phyloP scores from a whole-genome alignment of 2,797 vertebrate species.

The Sarcophilus harrisii region DNA sequence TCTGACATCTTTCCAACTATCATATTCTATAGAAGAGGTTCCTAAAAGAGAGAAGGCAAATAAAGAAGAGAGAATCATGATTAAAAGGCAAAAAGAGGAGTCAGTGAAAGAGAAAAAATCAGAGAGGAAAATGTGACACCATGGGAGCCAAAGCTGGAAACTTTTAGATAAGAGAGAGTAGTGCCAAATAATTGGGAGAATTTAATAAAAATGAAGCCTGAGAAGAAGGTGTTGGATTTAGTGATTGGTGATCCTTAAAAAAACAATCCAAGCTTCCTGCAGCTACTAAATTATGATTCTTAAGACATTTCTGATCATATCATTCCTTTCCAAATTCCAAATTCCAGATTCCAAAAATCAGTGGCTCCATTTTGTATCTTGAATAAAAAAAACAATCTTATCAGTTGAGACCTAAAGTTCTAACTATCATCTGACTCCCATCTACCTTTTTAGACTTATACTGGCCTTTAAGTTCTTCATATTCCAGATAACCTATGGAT shows the following conservation, averaged over 20 bases:
- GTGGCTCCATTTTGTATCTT: background rate
- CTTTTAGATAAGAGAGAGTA: background rate
- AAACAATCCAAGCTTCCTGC: background rate
- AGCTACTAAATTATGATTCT: background rate
- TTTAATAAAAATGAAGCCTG: background rate
- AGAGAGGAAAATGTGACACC: background rate
- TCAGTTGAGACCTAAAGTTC: background rate
- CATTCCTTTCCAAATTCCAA: background rate
- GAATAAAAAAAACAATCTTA: background rate
- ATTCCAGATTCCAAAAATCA: background rate
- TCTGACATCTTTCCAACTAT: background rate
- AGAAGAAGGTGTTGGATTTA: background rate
- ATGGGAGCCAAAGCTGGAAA: background rate
- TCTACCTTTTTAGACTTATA: background rate
- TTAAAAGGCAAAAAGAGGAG: background rate
- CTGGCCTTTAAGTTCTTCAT: background rate
- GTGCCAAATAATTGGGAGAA: background rate
- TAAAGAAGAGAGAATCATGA: background rate
- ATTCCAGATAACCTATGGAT: background rate
- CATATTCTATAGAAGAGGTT: background rate
- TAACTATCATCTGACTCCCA: background rate
- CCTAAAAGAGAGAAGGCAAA: background rate
- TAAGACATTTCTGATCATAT: background rate
- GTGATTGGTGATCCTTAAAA: background rate
- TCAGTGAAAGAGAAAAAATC: background rate